Evolutionary conservation across 2,113 vertebrate genomes (phyloP).

Genomic region (Dipodomys spectabilis): DNA sequence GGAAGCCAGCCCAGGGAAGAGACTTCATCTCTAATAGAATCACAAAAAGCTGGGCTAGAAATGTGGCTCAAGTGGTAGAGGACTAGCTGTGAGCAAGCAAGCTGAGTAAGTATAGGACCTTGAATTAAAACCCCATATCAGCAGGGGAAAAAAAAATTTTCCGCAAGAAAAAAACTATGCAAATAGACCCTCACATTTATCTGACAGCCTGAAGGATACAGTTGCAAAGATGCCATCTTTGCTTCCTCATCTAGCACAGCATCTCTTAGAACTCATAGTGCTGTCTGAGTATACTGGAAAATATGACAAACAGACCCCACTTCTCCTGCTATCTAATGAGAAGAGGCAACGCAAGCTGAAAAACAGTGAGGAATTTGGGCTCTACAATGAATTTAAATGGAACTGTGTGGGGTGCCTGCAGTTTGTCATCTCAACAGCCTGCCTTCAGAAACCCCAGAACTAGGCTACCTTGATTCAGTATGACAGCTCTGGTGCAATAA

Average conservation of each 20-base stretch:
- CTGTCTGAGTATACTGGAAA: constrained; percentile 38
- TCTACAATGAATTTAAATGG: constrained; percentile 77
- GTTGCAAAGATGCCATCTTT: too few relatives aligned
- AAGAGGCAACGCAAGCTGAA: constrained; percentile 41
- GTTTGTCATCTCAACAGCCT: constrained; percentile 67
- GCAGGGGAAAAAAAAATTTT: neutral
- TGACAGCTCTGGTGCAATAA: constrained; percentile 74
- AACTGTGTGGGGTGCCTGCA: constrained; percentile 58
- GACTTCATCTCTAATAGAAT: too few relatives aligned
- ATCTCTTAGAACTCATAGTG: constrained; percentile 66
- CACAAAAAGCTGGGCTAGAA: too few relatives aligned
- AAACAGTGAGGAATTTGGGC: constrained; percentile 67
- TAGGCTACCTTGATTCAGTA: constrained; percentile 67
- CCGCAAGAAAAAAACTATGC: too few relatives aligned
- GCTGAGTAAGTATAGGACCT: constrained; percentile 17
- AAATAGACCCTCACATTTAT: too few relatives aligned
- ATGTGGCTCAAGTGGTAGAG: neutral
- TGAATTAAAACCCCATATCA: constrained; percentile 15
- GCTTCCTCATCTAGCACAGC: neutral
- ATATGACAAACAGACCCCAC: constrained; percentile 53
- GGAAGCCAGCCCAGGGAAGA: too few relatives aligned
- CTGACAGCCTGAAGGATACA: too few relatives aligned
- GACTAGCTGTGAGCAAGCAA: too few relatives aligned
- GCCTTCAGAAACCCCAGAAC: constrained; percentile 54
- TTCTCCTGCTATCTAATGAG: constrained; percentile 53